A percentile compares a stretch with the other conserved stretches of the same genome.
These are phyloP conservation scores for Agriopis aurantiaria DNA, from an alignment of 2,888 invertebrate species.

Conservation along the genomic window DNA sequence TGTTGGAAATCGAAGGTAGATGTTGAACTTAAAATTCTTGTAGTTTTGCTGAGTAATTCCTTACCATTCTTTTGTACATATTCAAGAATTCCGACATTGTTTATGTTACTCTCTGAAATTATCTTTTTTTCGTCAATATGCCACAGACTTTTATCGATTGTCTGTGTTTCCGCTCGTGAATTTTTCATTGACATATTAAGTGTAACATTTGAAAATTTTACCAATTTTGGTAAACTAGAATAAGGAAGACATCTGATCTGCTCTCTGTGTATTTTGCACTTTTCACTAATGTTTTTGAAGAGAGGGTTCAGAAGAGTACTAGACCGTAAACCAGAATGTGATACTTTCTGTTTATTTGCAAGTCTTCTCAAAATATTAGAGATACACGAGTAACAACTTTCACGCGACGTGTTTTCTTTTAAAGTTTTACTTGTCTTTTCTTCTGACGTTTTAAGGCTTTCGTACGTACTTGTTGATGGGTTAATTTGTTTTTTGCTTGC, in stretches of 20 bases:
- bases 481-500: background rate
- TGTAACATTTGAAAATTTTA: background rate
- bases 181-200: background rate
- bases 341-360: background rate
- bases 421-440: background rate
- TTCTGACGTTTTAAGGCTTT: background rate
- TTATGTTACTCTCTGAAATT: background rate
- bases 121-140: background rate
- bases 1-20: background rate
- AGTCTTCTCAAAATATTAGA: background rate
- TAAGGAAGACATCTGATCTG: background rate
- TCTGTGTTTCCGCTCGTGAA: background rate
- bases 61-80: background rate
- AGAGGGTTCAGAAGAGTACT: background rate
- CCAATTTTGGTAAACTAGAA: background rate
- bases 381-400: background rate
- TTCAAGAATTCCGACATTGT: background rate
- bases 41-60: background rate
- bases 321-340: background rate
- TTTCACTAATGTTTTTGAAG: background rate
- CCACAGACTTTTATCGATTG: background rate
- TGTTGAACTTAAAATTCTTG: background rate
- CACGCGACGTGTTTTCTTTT: background rate
- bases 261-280: background rate
- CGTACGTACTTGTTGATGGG: background rate